Evolutionary conservation across 2,797 vertebrate genomes (phyloP).

Genomic region (Antrozous pallidus): DNA sequence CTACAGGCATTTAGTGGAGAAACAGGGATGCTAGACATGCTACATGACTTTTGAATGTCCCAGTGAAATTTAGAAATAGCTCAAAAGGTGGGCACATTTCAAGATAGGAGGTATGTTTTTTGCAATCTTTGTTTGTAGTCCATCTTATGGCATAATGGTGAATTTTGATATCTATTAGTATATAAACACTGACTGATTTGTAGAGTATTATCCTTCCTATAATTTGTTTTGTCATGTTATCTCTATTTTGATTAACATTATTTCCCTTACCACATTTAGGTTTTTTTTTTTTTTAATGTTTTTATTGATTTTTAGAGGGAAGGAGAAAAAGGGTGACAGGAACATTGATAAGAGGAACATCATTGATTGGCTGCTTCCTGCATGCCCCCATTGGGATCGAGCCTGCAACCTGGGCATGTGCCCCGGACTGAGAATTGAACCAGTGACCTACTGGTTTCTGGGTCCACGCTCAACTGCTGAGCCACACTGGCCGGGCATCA

Average conservation of each 20-base stretch:
- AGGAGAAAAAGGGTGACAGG: no score
- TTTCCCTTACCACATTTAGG: background rate
- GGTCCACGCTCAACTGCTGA: no score
- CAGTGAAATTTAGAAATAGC: background rate
- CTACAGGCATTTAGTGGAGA: background rate
- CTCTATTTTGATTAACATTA: background rate
- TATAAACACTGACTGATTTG: background rate
- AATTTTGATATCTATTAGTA: background rate
- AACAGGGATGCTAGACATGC: background rate
- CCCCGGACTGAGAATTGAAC: no score
- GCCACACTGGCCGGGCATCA: background rate
- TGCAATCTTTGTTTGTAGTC: background rate
- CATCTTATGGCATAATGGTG: background rate
- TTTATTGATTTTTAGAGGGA: no score
- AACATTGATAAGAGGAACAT: no score
- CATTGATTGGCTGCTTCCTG: no score
- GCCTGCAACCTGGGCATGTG: no score
- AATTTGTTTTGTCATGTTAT: background rate
- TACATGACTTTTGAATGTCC: background rate
- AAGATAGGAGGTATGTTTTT: background rate
- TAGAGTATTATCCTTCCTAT: background rate
- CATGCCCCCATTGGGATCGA: no score
- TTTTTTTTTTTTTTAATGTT: no score
- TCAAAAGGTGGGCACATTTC: background rate
- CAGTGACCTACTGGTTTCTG: no score